Evolutionary conservation across 2,888 invertebrate genomes (phyloP), one percentile per base, ranked within the genome.

Genomic region (Byasa hedistus): DNA sequence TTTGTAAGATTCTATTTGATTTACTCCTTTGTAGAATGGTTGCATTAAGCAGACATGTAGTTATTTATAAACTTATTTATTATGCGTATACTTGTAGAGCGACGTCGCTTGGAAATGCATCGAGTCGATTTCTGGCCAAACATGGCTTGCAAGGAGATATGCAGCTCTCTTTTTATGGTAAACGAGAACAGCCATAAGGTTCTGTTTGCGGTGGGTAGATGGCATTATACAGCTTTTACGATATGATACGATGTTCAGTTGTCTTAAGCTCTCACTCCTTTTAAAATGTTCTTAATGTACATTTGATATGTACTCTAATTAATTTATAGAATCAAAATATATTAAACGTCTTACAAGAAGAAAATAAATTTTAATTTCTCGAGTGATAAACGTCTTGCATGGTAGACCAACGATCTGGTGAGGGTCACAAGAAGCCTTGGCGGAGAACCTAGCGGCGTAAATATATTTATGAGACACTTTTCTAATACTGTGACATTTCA

Each of bases 91-190:
- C 57, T 54, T 62, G 44, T 62, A 62, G 44, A 58, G 62, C 57
- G 48, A 44, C 54, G 54, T 32, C 27, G 62, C 22, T 48, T 66
- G 66, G 57, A 66, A 66, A 58, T 66, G 62, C 66, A 58, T 62
- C 24, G 56, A 67, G 69, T 72, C 69, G 72, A 71, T 76, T 74
- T 75, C 71, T 71, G 66, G 44, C 82, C 81, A 79, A 78, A 83
- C 75, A 80, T 72, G 80, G 79, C 64, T 69, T 59, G 72, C 69
- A 69, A 70, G 70, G 74, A 72, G 71, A 71, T 69, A 69, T 64
- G 71, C 63, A 66, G 64, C 51, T 51, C 72, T 72, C 77, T 79
- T 76, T 78, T 79, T 82, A 83, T 78, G 80, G 83, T 61, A 70
- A 80, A 77, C 76, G 75, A 79, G 80, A 79, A 76, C 79, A 65